Evolutionary conservation across 2,113 vertebrate genomes (phyloP), one percentile per base, ranked within the genome.

Genomic region (Calidris pygmaea): DNA sequence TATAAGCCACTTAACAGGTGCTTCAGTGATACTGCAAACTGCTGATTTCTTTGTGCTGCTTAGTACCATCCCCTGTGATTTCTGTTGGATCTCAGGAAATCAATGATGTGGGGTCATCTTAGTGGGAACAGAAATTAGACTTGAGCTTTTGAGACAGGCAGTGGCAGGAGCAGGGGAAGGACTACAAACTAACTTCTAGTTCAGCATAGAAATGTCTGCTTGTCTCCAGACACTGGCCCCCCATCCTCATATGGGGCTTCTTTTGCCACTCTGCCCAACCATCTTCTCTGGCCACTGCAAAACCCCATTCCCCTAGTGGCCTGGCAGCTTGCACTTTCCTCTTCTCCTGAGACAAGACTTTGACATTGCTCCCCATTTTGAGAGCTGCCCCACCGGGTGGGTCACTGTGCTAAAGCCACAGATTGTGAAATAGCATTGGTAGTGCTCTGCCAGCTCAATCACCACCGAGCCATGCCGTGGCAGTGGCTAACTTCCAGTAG

Each of bases 381-480:
- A 56, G 77, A 55, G 45, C 22, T 66, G n/a, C 18, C 35, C 29
- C 30, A 41, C 34, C 23, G 34, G 9, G 17, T 19, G 21, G 21
- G 30, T 62, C 34, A 45, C 48, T 4, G 2, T 15, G 22, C 30
- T 41, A 85, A 85, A n/a, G 34, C 34, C 34, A 74, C 41, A 35
- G 30, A 34, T n/a, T 37, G 21, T 3, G 6, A 85, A 88, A 66
- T 1, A 2, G 35, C 27, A 12, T 17, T 21, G 19, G 72, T 34
- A 58, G 22, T 20, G 9, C 55, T 53, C 48, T 45, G 55, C 22
- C 72, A 56, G n/a, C 59, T 71, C 32, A 22, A 12, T 5, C 1
- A 0, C 21, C 60, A 47, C 29, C 0, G 1, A 65, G 14, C 21
- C 15, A 16, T 47, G 24, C 17, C 2, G 4, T 7, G 21, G 48